Conservation (phyloP, 2,888 invertebrate species). For the Autographa gamma region DNA sequence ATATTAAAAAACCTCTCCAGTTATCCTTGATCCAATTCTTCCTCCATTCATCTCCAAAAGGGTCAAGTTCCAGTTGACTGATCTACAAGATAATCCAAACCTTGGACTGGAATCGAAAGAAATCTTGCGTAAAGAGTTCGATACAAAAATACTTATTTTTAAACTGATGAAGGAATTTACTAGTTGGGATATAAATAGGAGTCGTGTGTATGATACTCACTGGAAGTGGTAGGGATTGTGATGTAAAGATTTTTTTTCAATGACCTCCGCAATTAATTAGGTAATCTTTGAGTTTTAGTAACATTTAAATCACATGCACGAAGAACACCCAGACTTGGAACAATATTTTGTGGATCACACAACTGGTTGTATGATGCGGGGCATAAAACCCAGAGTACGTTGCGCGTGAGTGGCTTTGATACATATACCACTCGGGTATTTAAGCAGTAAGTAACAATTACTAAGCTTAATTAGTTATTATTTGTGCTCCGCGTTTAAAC, state of each 20-base stretch:
- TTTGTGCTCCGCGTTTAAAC: too few species aligned
- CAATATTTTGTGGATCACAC: too few species aligned
- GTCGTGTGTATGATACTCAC: constrained; percentile 12
- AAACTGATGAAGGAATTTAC: constrained; percentile 32
- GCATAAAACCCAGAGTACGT: too few species aligned
- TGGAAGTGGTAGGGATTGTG: constrained; percentile 12
- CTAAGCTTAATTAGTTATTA: too few species aligned
- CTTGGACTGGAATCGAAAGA: constrained; percentile 41
- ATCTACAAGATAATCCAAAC: constrained; percentile 33
- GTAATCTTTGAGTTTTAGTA: too few species aligned
- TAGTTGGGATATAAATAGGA: constrained; percentile 26
- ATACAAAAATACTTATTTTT: constrained; percentile 39
- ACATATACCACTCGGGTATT: too few species aligned
- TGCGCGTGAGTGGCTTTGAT: too few species aligned
- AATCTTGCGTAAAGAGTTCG: constrained; percentile 45
- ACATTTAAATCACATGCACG: too few species aligned
- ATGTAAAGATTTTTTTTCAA: neutral
- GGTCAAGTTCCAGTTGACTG: constrained; percentile 57
- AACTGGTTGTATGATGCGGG: too few species aligned
- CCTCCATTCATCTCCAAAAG: constrained; percentile 27
- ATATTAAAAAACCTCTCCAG: neutral
- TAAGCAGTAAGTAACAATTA: too few species aligned
- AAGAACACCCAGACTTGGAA: too few species aligned
- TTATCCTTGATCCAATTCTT: neutral
- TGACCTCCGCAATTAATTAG: too few species aligned